Percentiles rank a stretch among this genome's conserved stretches.
These are phyloP conservation scores for Drosophila biarmipes DNA, from an alignment of 1,140 invertebrate genomes.

Conservation along the genomic window DNA sequence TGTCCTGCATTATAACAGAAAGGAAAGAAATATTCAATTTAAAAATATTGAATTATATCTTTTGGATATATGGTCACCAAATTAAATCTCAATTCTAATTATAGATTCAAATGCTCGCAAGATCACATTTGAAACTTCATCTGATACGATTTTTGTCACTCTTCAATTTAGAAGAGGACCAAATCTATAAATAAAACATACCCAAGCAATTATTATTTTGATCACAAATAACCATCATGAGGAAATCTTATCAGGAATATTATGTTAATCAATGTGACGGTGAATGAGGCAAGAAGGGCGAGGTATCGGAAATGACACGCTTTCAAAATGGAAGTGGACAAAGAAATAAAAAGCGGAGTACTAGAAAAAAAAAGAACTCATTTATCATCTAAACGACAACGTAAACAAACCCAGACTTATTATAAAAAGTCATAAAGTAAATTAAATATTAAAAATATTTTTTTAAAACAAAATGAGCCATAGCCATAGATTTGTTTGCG, in stretches of 20 bases:
- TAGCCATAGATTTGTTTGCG: slow-evolving; percentile 3
- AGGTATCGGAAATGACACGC: background rate
- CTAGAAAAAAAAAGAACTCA: background rate
- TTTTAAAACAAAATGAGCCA: slow-evolving; percentile 2
- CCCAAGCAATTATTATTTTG: too few relatives aligned
- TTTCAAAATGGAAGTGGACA: slow-evolving; percentile 1
- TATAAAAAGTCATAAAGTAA: background rate
- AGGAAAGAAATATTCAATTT: too few relatives aligned
- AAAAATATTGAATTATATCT: too few relatives aligned
- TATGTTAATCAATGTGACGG: slow-evolving; percentile 2
- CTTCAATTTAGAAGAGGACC: too few relatives aligned
- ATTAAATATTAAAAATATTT: slow-evolving; percentile 1
- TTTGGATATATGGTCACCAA: too few relatives aligned
- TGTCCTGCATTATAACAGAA: too few relatives aligned
- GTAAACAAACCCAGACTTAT: background rate
- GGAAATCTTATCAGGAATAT: slow-evolving; percentile 10
- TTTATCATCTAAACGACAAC: background rate
- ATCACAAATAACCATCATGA: too few relatives aligned
- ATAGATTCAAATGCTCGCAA: too few relatives aligned
- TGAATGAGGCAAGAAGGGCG: background rate
- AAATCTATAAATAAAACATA: too few relatives aligned
- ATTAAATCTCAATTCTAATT: too few relatives aligned
- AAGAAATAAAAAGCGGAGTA: background rate
- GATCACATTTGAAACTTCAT: too few relatives aligned
- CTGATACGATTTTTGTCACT: too few relatives aligned